A percentile compares a stretch with the other conserved stretches of the same genome.
Conservation (phyloP, 2,113 vertebrate species). For the Myiozetetes cayanensis region DNA sequence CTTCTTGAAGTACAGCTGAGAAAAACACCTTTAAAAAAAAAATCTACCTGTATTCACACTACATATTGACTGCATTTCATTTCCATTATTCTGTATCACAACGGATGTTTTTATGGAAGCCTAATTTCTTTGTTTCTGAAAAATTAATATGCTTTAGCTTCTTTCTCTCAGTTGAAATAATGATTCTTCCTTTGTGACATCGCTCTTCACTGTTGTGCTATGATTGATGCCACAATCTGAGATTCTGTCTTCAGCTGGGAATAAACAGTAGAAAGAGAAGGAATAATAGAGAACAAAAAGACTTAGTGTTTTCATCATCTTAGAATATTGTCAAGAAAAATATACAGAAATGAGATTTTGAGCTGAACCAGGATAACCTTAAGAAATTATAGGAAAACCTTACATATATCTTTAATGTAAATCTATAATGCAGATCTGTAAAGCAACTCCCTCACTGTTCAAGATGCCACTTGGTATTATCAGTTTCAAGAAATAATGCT, state of each 20-base stretch:
- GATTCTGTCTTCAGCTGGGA: conserved; percentile 2
- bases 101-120: background rate
- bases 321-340: background rate
- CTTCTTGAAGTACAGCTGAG: background rate
- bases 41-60: background rate
- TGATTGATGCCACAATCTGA: background rate
- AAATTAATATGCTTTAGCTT: conserved; percentile 15
- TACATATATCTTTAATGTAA: background rate
- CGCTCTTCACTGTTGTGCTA: background rate
- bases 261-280: conserved; percentile 8
- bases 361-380: background rate
- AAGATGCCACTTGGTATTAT: background rate
- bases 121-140: conserved; percentile 8
- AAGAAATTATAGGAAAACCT: background rate
- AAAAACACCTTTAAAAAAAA: background rate
- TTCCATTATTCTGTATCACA: background rate
- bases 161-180: conserved; percentile 1
- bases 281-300: background rate
- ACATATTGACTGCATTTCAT: background rate
- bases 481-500: background rate
- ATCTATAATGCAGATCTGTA: background rate
- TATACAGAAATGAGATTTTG: background rate
- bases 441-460: background rate
- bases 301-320: background rate
- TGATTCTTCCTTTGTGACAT: conserved; percentile 1